These are phyloP conservation scores for Cyprinodon diabolis DNA, from an alignment of 2,797 vertebrate genomes.

Conservation along the genomic window DNA sequence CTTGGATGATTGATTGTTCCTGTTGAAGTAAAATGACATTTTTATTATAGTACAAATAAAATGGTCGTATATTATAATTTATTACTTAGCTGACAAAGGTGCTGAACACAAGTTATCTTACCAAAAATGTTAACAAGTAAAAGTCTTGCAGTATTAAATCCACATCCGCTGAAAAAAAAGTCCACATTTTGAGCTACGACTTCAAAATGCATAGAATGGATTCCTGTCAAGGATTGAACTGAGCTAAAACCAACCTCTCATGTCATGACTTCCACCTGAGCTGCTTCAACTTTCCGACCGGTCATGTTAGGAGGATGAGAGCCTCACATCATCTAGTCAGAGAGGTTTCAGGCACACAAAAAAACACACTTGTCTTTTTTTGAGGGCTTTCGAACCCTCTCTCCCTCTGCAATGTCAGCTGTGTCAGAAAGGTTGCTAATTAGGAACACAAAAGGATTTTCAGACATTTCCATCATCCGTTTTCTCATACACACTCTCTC, in stretches of 20 bases:
- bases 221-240: not conserved
- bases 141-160: not conserved
- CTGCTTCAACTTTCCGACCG: conserved; percentile 26
- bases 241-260: not conserved
- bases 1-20: not conserved
- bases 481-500: not conserved
- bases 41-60: no score
- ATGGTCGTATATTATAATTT: not conserved
- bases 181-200: not conserved
- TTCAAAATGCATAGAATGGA: not conserved
- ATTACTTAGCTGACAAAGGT: not conserved
- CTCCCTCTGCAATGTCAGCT: conserved; percentile 46
- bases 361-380: conserved; percentile 43
- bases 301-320: conserved; percentile 23
- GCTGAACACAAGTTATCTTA: not conserved
- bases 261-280: conserved; percentile 34
- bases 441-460: conserved; percentile 56
- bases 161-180: not conserved
- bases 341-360: conserved; percentile 19
- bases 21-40: no score
- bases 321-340: conserved; percentile 26
- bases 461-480: conserved; percentile 23
- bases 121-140: not conserved
- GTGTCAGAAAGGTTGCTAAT: conserved; percentile 55
- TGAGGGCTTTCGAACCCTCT: conserved; percentile 30